Evolutionary conservation across 2,797 vertebrate genomes (phyloP).

Genomic region (Vespertilio murinus): DNA sequence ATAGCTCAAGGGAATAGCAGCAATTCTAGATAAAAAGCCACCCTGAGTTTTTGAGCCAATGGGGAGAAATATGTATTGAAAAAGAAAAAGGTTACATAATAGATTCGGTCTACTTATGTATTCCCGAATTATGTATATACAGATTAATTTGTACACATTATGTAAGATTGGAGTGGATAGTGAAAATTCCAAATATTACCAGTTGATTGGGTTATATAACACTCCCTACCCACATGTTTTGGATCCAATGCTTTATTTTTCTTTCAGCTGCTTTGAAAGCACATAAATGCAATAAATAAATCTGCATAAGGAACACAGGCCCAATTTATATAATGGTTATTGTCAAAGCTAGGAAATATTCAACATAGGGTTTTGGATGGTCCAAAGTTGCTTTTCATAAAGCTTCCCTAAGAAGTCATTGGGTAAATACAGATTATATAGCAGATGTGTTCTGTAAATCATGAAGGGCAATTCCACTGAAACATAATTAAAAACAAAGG

Average conservation of each 20-base stretch:
- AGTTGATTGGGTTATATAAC: neutral
- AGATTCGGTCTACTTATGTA: neutral
- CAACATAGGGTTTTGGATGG: neutral
- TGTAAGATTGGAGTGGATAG: neutral
- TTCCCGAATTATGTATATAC: neutral
- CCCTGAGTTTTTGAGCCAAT: neutral
- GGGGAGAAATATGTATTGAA: neutral
- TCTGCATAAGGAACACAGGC: neutral
- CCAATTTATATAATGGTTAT: neutral
- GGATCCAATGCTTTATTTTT: neutral
- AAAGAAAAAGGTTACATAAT: neutral
- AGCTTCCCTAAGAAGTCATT: neutral
- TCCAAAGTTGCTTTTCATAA: neutral
- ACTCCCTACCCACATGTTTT: neutral
- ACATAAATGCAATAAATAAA: neutral
- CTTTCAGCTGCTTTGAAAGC: slow-evolving; percentile 8
- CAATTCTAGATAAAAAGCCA: neutral
- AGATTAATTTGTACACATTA: neutral
- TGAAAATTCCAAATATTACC: neutral
- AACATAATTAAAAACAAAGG: neutral
- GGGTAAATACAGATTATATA: neutral
- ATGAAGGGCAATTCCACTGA: neutral
- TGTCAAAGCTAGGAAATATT: neutral
- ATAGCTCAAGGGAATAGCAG: neutral
- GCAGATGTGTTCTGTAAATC: neutral